These are phyloP conservation scores for Goniozus legneri DNA, from an alignment of 1,140 invertebrate genomes.

Conservation along the genomic window DNA sequence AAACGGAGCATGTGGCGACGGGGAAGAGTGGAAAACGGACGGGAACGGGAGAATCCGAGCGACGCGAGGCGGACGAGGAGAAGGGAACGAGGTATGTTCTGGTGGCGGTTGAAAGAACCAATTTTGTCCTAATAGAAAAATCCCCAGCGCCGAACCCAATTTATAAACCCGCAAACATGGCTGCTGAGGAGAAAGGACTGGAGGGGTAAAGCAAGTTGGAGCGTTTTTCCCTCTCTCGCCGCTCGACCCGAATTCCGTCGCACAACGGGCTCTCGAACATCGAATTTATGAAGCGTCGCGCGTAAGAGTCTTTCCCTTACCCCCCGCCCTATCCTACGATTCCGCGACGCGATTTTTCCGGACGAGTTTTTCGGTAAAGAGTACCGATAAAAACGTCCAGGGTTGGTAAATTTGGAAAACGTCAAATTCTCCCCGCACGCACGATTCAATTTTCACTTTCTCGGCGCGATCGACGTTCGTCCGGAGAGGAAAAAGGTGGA, in stretches of 20 bases:
- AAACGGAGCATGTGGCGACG: background rate
- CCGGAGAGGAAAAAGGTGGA: no score
- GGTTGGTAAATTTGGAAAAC: no score
- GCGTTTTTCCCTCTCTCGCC: slow-evolving; percentile 1
- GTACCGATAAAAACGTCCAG: no score
- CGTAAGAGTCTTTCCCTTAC: background rate
- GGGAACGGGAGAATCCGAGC: slow-evolving; percentile 14
- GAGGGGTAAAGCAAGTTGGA: no score
- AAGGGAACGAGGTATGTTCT: slow-evolving; percentile 22
- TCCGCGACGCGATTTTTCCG: no score
- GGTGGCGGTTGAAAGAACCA: slow-evolving; percentile 56
- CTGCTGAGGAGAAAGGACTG: slow-evolving; percentile 34
- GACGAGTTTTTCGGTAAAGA: no score
- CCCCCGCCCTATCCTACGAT: no score
- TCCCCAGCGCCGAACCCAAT: slow-evolving; percentile 54
- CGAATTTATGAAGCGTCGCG: slow-evolving; percentile 36
- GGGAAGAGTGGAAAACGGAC: slow-evolving; percentile 15
- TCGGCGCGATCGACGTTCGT: no score
- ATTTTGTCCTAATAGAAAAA: slow-evolving; percentile 57
- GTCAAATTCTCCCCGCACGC: no score
- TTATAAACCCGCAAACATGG: slow-evolving; percentile 56
- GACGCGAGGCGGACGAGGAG: slow-evolving; percentile 17
- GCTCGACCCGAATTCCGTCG: slow-evolving; percentile 26
- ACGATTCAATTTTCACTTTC: no score
- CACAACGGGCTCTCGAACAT: slow-evolving; percentile 31